These are phyloP conservation scores for Elachura formosa DNA, from an alignment of 2,113 vertebrate species.

Conservation along the genomic window DNA sequence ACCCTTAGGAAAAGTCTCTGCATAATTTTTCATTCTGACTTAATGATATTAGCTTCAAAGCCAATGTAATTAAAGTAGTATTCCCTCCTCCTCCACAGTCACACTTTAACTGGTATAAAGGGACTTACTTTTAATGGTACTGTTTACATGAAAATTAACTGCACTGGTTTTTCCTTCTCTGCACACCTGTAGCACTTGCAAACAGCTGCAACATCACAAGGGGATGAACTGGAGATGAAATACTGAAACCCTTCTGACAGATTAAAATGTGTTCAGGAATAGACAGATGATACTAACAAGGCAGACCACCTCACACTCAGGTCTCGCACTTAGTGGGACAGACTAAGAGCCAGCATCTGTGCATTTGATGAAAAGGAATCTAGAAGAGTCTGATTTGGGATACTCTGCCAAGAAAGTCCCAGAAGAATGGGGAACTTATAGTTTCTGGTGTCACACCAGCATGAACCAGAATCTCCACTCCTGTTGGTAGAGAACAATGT, in stretches of 20 bases:
- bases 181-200: slow-evolving; percentile 18
- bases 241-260: background rate
- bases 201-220: background rate
- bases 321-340: background rate
- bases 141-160: slow-evolving; percentile 33
- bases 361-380: background rate
- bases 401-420: background rate
- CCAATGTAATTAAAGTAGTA: slow-evolving; percentile 44
- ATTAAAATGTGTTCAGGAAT: background rate
- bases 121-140: slow-evolving; percentile 18
- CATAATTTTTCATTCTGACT: slow-evolving; percentile 49
- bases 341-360: background rate
- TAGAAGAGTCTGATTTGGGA: background rate
- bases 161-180: slow-evolving; percentile 19
- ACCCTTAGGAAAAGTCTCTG: background rate
- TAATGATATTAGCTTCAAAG: slow-evolving; percentile 52
- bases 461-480: background rate
- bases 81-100: slow-evolving; percentile 28
- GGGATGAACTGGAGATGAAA: background rate
- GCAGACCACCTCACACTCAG: background rate
- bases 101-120: slow-evolving; percentile 41
- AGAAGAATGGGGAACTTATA: background rate
- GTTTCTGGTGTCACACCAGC: background rate
- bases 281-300: background rate
- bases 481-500: background rate